A percentile compares a stretch with the other conserved stretches of the same genome.
These are phyloP conservation scores for Mus spicilegus DNA, from an alignment of 2,113 vertebrate genomes.

Conservation along the genomic window DNA sequence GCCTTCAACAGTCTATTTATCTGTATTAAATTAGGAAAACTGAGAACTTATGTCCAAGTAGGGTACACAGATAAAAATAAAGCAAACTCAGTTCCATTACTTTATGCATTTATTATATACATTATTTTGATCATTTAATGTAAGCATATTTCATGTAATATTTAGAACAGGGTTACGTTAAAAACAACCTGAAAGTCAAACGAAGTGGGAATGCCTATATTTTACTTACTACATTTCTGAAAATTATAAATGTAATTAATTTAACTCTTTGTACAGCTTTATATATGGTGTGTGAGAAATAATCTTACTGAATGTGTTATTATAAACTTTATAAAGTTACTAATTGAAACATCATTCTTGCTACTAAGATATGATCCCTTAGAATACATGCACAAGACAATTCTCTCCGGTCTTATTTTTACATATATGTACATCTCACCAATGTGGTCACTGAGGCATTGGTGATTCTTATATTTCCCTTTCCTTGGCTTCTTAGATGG, in stretches of 20 bases:
- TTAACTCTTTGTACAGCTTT: not conserved
- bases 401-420: not conserved
- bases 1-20: not conserved
- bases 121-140: not conserved
- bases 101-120: not conserved
- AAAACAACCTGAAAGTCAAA: constrained; percentile 3
- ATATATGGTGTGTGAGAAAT: not conserved
- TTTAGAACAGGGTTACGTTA: not conserved
- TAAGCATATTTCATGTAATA: not conserved
- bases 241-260: not conserved
- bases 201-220: not conserved
- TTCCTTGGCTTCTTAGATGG: not conserved
- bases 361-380: not conserved
- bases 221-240: not conserved
- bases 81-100: not conserved
- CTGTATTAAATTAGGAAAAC: not conserved
- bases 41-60: not conserved
- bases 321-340: not conserved
- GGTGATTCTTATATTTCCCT: not conserved
- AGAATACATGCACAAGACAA: not conserved
- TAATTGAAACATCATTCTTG: not conserved
- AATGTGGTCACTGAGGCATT: not conserved
- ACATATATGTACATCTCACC: not conserved
- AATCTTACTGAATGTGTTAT: not conserved
- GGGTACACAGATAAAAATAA: not conserved